These are phyloP conservation scores for Sakesphorus luctuosus DNA, from an alignment of 2,113 vertebrate genomes.

Conservation along the genomic window DNA sequence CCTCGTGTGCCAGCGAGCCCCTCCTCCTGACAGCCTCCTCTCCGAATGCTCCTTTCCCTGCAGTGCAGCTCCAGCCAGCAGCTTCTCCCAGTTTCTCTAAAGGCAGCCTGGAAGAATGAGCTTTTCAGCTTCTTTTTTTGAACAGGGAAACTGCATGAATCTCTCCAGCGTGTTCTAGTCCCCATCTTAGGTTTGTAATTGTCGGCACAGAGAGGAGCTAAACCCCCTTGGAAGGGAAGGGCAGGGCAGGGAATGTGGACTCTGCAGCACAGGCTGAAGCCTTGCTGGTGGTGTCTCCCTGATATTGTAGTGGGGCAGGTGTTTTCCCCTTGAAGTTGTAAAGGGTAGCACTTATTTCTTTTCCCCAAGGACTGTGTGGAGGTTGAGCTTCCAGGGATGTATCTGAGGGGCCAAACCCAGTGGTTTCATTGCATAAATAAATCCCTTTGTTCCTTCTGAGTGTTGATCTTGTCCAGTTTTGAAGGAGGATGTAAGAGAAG, in stretches of 20 bases:
- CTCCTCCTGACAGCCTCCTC: constrained; percentile 64
- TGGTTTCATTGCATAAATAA: not conserved
- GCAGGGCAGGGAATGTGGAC: not conserved
- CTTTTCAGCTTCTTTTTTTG: constrained; percentile 21
- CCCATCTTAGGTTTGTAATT: constrained; percentile 28
- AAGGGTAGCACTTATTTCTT: not conserved
- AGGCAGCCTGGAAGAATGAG: constrained; percentile 26
- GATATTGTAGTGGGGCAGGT: not conserved
- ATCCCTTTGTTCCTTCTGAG: not conserved
- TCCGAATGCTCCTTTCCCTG: constrained; percentile 56
- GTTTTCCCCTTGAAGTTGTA: not conserved
- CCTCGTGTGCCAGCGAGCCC: constrained; percentile 39
- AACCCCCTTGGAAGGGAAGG: not conserved
- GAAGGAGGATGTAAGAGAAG: not conserved
- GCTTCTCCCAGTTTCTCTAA: constrained; percentile 47
- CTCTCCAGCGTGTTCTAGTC: not conserved
- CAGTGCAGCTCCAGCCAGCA: constrained; percentile 69
- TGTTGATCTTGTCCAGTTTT: not conserved
- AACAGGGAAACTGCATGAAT: not conserved
- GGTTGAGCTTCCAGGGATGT: not conserved
- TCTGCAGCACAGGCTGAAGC: not conserved
- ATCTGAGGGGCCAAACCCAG: not conserved
- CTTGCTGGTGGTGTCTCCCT: not conserved
- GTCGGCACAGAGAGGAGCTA: not conserved
- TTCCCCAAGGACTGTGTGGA: not conserved